These are phyloP conservation scores for Oryctes rhinoceros DNA, from an alignment of 1,140 invertebrate species.

Conservation along the genomic window DNA sequence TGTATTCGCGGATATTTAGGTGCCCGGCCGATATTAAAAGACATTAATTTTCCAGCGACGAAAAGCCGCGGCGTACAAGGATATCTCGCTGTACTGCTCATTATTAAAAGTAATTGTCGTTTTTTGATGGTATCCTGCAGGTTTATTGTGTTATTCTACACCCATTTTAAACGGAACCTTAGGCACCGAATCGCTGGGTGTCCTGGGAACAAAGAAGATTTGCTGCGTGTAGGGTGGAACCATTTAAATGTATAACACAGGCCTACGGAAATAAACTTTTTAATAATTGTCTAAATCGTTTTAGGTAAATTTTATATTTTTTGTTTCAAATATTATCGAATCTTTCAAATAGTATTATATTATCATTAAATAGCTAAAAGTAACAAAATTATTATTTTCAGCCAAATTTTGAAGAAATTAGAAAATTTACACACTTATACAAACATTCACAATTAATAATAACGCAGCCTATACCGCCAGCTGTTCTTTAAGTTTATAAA, in stretches of 20 bases:
- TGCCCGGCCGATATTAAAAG: background rate
- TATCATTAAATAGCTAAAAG: too few relatives aligned
- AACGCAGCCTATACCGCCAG: background rate
- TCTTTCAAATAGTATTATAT: too few relatives aligned
- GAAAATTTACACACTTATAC: background rate
- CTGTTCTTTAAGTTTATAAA: background rate
- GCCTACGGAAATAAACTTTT: too few relatives aligned
- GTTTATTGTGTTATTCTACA: background rate
- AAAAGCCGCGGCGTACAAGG: background rate
- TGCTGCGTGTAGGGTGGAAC: background rate
- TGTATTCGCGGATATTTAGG: conserved; percentile 8
- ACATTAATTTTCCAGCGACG: conserved; percentile 7
- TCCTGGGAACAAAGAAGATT: background rate
- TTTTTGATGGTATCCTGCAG: background rate
- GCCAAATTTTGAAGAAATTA: too few relatives aligned
- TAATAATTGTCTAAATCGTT: too few relatives aligned
- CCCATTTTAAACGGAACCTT: background rate
- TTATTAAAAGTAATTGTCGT: conserved; percentile 19
- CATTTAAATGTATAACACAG: too few relatives aligned
- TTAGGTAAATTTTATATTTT: too few relatives aligned
- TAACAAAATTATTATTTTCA: too few relatives aligned
- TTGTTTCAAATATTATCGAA: too few relatives aligned
- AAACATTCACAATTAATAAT: background rate
- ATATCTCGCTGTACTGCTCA: background rate
- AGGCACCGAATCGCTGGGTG: background rate